Conservation (phyloP, 1,140 invertebrate genomes). For the Coelopa frigida region DNA sequence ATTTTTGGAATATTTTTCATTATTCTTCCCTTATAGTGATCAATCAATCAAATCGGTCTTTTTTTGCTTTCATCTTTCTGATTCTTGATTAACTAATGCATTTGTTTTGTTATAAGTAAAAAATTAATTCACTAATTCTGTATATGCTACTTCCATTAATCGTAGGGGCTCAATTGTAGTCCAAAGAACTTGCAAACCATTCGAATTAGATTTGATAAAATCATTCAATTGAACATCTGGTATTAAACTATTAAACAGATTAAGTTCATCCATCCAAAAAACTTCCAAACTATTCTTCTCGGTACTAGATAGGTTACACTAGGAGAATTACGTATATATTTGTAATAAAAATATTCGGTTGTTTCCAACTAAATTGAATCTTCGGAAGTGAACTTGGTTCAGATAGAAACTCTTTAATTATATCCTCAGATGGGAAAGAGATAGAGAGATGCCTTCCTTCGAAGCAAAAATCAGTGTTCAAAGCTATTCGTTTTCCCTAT, state of each 20-base stretch:
- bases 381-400: conserved; percentile 47
- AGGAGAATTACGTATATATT: conserved; percentile 7
- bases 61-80: conserved; percentile 47
- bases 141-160: conserved; percentile 59
- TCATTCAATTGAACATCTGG: conserved; percentile 49
- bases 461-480: conserved; percentile 63
- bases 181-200: conserved; percentile 48
- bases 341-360: conserved; percentile 53
- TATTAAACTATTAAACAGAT: conserved; percentile 51
- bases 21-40: no score
- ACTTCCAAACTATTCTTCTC: conserved; percentile 61
- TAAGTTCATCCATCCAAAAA: conserved; percentile 55
- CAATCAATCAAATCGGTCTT: conserved; percentile 23
- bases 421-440: conserved; percentile 62
- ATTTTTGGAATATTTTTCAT: conserved; percentile 1
- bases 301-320: conserved; percentile 33
- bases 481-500: conserved; percentile 53
- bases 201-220: conserved; percentile 34
- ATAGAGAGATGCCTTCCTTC: conserved; percentile 59
- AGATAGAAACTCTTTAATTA: conserved; percentile 68
- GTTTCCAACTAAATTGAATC: conserved; percentile 54
- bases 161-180: conserved; percentile 62
- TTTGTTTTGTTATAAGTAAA: conserved; percentile 50
- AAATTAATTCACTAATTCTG: conserved; percentile 55
- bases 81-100: conserved; percentile 31